Conservation (phyloP, 2,113 vertebrate genomes). For the Osmerus eperlanus region DNA sequence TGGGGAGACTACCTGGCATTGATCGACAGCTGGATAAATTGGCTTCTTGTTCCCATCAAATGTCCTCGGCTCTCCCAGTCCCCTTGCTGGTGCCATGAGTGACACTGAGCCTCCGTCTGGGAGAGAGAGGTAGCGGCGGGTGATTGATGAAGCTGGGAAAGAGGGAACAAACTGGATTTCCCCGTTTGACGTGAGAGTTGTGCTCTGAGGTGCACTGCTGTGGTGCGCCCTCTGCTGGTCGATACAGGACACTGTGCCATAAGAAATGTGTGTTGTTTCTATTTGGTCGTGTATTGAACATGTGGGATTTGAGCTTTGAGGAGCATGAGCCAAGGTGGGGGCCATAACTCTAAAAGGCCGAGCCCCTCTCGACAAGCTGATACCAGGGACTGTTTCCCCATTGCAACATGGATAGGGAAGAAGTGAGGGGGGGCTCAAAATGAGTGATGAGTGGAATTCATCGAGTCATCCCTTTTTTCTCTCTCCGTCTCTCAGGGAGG, state of each 20-base stretch:
- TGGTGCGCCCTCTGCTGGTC: constrained; percentile 48
- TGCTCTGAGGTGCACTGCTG: neutral
- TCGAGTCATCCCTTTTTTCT: neutral
- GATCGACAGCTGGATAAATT: neutral
- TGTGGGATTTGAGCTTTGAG: too few species aligned
- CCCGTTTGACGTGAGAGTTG: neutral
- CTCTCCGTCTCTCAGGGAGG: constrained; percentile 76
- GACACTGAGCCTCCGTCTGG: neutral
- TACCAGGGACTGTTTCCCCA: too few species aligned
- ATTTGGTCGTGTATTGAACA: too few species aligned
- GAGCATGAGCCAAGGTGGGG: too few species aligned
- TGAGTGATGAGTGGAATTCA: too few species aligned
- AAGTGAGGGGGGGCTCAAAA: too few species aligned
- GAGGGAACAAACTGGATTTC: neutral
- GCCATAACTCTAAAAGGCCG: too few species aligned
- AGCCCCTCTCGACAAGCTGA: too few species aligned
- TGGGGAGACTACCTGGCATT: neutral
- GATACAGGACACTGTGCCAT: neutral
- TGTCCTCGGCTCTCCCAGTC: neutral
- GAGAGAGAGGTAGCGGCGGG: neutral
- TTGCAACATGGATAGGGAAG: too few species aligned
- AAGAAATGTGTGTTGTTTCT: neutral
- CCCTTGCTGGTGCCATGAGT: neutral
- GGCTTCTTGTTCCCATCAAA: neutral
- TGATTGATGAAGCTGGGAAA: constrained; percentile 22